Evolutionary conservation across 2,888 invertebrate species (phyloP), one percentile per base, ranked within the genome.

Genomic region (Carcina quercana): DNA sequence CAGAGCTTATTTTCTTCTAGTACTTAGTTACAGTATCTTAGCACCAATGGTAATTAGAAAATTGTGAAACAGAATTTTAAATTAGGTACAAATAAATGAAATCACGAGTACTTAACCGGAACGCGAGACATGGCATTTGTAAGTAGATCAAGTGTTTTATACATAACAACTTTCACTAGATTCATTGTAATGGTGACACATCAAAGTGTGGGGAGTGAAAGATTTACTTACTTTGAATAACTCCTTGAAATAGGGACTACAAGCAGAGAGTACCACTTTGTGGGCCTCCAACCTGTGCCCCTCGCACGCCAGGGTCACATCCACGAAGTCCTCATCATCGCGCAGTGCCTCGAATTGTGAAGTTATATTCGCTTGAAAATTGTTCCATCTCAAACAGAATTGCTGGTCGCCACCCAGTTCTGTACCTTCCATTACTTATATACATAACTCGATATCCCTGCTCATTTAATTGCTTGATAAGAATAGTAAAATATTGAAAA

Each of bases 331-430:
- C 86, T 93, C 93, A 84, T 91, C 91, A 85, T 91, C 91, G 71
- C 93, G 87, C 63, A 94, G 86, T 64, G 91, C 88, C 85, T 92
- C 93, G 85, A 94, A 93, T 78, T 93, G 93, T 73, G 92, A 91
- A 65, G 93, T 91, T 75, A 94, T 91, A 84, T 93, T 93, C 52
- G 92, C 91, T 86, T 92, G 92, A 86, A 91, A 92, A 87, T 93
- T 93, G 86, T 94, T 93, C 94, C 94, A 94, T 85, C 93, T 88
- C 82, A 94, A 88, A 87, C 93, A 93, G 86, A 93, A 93, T 86
- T 93, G 93, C 86, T 93, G 93, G 85, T 91, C 91, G 74, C 88
- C 88, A 73, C 82, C 85, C 80, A 85, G 83, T 83, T 84, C 84
- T 80, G 84, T 76, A 76, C 84, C 84, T 84, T 84, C 84, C 84